Evolutionary conservation across 2,113 vertebrate species (phyloP).

Genomic region (Thermophis baileyi): DNA sequence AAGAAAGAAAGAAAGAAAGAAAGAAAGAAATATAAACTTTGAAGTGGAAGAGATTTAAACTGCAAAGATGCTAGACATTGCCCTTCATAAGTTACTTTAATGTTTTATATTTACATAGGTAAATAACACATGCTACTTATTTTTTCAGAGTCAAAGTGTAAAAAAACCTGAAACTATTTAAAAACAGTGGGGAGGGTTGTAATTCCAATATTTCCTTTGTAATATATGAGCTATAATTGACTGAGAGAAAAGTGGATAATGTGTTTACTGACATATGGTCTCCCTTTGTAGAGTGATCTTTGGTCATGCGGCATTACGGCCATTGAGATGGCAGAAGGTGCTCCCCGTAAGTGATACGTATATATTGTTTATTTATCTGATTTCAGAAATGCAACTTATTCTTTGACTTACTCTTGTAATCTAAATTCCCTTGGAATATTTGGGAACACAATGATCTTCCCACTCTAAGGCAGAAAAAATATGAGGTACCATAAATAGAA

Average conservation of each 20-base stretch:
- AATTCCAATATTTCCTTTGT: slow-evolving; percentile 44
- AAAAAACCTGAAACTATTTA: slow-evolving; percentile 7
- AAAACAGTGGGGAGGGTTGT: background rate
- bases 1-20: background rate
- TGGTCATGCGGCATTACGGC: slow-evolving; percentile 99
- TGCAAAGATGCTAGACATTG: background rate
- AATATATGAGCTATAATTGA: slow-evolving; percentile 35
- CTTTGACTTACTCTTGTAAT: slow-evolving; percentile 38
- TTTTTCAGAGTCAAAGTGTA: background rate
- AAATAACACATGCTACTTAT: background rate
- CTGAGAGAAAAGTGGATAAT: slow-evolving; percentile 36
- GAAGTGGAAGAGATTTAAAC: background rate
- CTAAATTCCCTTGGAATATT: slow-evolving; percentile 44
- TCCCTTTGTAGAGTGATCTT: slow-evolving; percentile 87
- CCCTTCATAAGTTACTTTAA: background rate
- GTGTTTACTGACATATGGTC: slow-evolving; percentile 58
- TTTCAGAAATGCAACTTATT: slow-evolving; percentile 12
- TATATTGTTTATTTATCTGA: slow-evolving; percentile 33
- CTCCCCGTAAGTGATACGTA: slow-evolving; percentile 86
- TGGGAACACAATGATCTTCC: slow-evolving; percentile 31
- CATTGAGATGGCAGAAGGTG: slow-evolving; percentile 98
- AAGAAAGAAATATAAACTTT: background rate
- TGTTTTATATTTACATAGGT: background rate
- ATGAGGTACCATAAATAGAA: slow-evolving; percentile 36
- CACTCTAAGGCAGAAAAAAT: slow-evolving; percentile 24